phyloP scores from a whole-genome alignment of 2,113 vertebrate genomes.

The Periophthalmodon schlosseri region DNA sequence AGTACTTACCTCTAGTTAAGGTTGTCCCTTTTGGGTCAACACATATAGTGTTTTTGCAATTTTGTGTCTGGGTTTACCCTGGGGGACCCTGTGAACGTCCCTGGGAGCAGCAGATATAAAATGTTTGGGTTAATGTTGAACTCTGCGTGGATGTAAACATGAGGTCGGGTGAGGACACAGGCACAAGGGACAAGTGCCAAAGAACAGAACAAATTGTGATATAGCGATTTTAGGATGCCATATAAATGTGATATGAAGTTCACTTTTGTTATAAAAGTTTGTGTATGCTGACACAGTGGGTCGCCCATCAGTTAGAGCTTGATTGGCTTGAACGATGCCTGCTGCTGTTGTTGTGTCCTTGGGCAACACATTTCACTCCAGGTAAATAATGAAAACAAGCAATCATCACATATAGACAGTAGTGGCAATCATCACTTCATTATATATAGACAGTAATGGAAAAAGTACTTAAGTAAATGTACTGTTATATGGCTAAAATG shows the following conservation, averaged over 20 bases:
- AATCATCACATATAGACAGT: too few relatives aligned
- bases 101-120: neutral
- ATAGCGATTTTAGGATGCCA: neutral
- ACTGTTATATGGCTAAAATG: too few relatives aligned
- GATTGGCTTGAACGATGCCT: too few relatives aligned
- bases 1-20: too few relatives aligned
- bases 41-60: neutral
- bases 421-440: too few relatives aligned
- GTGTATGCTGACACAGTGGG: too few relatives aligned
- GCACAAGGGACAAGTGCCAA: neutral
- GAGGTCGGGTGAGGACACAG: neutral
- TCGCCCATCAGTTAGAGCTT: too few relatives aligned
- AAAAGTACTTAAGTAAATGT: too few relatives aligned
- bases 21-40: neutral
- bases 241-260: neutral
- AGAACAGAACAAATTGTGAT: neutral
- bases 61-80: neutral
- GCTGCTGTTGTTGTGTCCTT: too few relatives aligned
- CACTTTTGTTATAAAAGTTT: neutral
- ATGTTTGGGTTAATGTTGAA: slow-evolving; percentile 12
- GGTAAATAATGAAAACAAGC: too few relatives aligned
- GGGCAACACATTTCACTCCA: too few relatives aligned
- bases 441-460: too few relatives aligned
- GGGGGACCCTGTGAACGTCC: neutral
- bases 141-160: neutral